Conservation (phyloP, 2,797 vertebrate genomes). For the Falco columbarius region DNA sequence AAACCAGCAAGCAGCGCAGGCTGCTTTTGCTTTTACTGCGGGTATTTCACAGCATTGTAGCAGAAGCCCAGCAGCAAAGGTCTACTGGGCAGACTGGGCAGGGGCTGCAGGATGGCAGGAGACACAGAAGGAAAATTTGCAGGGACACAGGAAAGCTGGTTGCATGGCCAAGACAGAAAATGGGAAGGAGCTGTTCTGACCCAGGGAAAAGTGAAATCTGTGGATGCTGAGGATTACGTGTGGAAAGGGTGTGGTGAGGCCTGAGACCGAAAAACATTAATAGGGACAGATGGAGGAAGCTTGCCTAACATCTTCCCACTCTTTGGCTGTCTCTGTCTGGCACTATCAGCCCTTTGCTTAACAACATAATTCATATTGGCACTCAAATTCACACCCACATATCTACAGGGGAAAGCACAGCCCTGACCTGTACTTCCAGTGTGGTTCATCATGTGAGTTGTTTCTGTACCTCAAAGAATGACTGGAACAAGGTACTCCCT, state of each 20-base stretch:
- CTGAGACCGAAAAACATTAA: neutral
- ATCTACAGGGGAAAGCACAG: neutral
- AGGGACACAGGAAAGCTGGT: neutral
- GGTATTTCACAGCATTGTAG: neutral
- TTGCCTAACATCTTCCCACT: slow-evolving; percentile 30
- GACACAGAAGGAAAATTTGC: neutral
- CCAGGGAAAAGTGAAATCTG: neutral
- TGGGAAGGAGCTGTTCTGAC: neutral
- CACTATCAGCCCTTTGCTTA: slow-evolving; percentile 19
- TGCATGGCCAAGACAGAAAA: neutral
- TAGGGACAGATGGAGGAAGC: slow-evolving; percentile 20
- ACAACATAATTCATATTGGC: slow-evolving; percentile 12
- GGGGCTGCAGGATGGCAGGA: neutral
- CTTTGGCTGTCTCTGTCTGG: slow-evolving; percentile 13
- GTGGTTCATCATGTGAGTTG: neutral
- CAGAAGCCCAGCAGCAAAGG: neutral
- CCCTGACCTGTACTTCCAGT: neutral
- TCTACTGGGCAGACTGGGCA: neutral
- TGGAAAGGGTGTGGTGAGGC: neutral
- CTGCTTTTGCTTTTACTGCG: neutral
- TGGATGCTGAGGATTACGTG: neutral
- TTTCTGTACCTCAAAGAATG: neutral
- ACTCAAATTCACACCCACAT: neutral
- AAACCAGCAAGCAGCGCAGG: neutral
- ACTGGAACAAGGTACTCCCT: neutral